Conservation (phyloP, 2,797 vertebrate species). For the Peromyscus eremicus region DNA sequence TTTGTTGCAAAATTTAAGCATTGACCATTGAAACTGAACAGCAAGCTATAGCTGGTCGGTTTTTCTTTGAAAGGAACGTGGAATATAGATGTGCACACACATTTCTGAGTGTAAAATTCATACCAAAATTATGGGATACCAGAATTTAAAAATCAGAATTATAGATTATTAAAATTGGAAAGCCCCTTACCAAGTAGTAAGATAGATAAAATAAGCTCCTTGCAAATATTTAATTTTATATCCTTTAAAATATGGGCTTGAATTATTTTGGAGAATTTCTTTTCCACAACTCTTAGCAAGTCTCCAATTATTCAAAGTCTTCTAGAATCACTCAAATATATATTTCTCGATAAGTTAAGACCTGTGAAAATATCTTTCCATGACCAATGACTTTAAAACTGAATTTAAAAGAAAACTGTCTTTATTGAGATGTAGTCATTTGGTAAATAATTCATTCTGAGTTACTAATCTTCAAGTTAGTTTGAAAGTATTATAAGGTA, state of each 20-base stretch:
- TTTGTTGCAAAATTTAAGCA: neutral
- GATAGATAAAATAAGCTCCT: neutral
- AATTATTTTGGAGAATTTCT: neutral
- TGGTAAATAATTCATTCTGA: conserved; percentile 11
- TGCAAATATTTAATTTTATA: neutral
- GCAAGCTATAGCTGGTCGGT: neutral
- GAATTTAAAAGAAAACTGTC: conserved; percentile 22
- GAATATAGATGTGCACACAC: neutral
- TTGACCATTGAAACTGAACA: neutral
- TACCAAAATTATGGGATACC: neutral
- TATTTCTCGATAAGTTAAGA: neutral
- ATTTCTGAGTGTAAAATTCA: neutral
- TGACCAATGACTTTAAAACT: neutral
- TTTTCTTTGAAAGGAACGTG: conserved; percentile 23
- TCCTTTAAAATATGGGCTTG: neutral
- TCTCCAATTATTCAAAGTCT: neutral
- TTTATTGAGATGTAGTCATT: conserved; percentile 10
- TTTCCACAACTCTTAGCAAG: neutral
- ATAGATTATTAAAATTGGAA: neutral
- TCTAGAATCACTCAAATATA: neutral
- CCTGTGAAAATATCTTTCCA: neutral
- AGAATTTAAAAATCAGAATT: neutral
- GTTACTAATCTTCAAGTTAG: neutral
- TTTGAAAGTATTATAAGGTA: neutral
- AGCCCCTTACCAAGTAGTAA: neutral